A percentile compares a stretch with the other conserved stretches of the same genome.
These are phyloP conservation scores for Siniperca knerii DNA, from an alignment of 2,113 vertebrate genomes.

Conservation along the genomic window DNA sequence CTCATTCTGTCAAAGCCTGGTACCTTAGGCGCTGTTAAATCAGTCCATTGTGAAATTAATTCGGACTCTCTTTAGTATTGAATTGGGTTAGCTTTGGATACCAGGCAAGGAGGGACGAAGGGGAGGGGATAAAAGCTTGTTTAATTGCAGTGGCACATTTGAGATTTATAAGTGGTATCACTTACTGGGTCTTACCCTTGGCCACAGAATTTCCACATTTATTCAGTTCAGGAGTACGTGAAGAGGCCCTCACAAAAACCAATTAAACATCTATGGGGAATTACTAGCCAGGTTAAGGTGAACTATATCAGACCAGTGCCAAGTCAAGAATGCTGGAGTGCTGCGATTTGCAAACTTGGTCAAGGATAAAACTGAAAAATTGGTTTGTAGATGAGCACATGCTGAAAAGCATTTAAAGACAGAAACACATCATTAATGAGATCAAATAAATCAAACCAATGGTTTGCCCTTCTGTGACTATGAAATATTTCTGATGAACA, in stretches of 20 bases:
- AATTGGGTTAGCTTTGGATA: slow-evolving; percentile 85
- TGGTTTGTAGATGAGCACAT: not conserved
- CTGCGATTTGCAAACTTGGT: slow-evolving; percentile 24
- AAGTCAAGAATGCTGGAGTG: slow-evolving; percentile 37
- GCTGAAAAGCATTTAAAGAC: slow-evolving; percentile 7
- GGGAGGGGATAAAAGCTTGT: slow-evolving; percentile 77
- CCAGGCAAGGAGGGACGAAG: slow-evolving; percentile 63
- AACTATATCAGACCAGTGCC: slow-evolving; percentile 54
- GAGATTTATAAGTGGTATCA: slow-evolving; percentile 83
- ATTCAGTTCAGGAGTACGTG: slow-evolving; percentile 70
- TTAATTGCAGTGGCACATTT: slow-evolving; percentile 85
- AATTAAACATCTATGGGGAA: slow-evolving; percentile 65
- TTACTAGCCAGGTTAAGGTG: slow-evolving; percentile 71
- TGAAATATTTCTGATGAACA: slow-evolving; percentile 2
- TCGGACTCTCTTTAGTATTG: slow-evolving; percentile 81
- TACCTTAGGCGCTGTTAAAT: slow-evolving; percentile 87
- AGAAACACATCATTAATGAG: not conserved
- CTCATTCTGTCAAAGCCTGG: slow-evolving; percentile 83
- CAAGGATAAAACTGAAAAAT: slow-evolving; percentile 22
- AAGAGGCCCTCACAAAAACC: slow-evolving; percentile 59
- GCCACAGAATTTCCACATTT: slow-evolving; percentile 76
- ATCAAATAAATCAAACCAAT: slow-evolving; percentile 5
- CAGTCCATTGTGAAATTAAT: slow-evolving; percentile 88
- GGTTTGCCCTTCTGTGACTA: not conserved
- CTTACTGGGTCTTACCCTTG: slow-evolving; percentile 79